Evolutionary conservation across 2,797 vertebrate genomes (phyloP), one percentile per base, ranked within the genome.

Genomic region (Momotus momota): DNA sequence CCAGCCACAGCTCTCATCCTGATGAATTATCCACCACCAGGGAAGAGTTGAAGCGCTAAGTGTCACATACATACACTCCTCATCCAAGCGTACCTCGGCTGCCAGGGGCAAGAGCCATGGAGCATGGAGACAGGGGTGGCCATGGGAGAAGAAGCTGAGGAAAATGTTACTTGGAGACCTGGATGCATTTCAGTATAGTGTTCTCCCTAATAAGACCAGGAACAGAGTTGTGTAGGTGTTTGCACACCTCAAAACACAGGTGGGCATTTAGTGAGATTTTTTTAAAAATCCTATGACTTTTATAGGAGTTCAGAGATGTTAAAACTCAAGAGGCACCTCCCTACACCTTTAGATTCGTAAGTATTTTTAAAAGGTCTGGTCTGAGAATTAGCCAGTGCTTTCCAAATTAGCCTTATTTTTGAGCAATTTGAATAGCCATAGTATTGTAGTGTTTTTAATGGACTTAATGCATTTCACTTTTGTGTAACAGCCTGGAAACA

Each of bases 21-120:
- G 45, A 35, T 41, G 71, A 95, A 89, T 92, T 93, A 93, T 62
- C 77, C 23, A 70, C 45, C 31, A 88, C 51, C 57, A 77, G 73
- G 62, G 72, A 88, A 94, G 70, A 91, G 26, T 23, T 84, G 80
- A 54, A 88, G 77, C 25, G 27, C 33, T 79, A 26, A 25, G 8
- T 80, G 64, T 65, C 75, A 35, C 35, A 35, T 35, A 55, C 48
- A 46, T 6, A 70, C 1, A 4, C 10, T 67, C n/a, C 46, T 65
- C 62, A 83, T 90, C 54, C 81, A 65, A 83, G 23, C 1, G 1
- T 33, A 51, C 9, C 22, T 83, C 85, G 75, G 49, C 52, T 87
- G 51, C 85, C 82, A 87, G 87, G 27, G 66, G 26, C 21, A 52
- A 92, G 31, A 75, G 40, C 43, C 48, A 20, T 29, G 13, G 82